Conservation (phyloP, 2,797 vertebrate species). For the Stomatorhinus walkeri region DNA sequence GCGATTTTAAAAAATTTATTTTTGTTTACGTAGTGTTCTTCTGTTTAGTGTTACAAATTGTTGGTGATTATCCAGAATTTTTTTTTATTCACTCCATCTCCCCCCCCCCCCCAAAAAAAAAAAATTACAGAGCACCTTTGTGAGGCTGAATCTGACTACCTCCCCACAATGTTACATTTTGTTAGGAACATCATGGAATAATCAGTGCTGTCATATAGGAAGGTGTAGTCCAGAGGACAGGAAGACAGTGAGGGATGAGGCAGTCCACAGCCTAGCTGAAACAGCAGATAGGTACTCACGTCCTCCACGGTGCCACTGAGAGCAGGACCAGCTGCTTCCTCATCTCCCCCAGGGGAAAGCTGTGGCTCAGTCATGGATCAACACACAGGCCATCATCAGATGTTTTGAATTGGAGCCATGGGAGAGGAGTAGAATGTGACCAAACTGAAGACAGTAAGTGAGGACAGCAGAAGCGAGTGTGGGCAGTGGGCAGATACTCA, state of each 20-base stretch:
- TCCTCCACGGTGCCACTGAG: conserved; percentile 6
- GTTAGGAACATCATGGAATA: neutral
- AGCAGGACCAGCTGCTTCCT: conserved; percentile 9
- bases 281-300: neutral
- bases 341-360: conserved; percentile 13
- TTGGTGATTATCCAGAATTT: neutral
- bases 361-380: conserved; percentile 33
- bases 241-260: neutral
- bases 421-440: neutral
- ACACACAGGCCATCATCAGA: neutral
- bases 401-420: neutral
- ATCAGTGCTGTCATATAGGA: neutral
- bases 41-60: neutral
- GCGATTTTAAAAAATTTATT: neutral
- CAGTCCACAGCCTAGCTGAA: neutral
- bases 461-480: neutral
- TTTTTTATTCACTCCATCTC: neutral
- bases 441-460: neutral
- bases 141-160: neutral
- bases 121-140: neutral
- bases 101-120: neutral
- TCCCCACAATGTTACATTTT: neutral
- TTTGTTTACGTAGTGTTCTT: neutral
- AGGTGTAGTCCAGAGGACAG: neutral
- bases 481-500: neutral